Conservation (phyloP, 2,113 vertebrate species). For the Ceyx cyanopectus region DNA sequence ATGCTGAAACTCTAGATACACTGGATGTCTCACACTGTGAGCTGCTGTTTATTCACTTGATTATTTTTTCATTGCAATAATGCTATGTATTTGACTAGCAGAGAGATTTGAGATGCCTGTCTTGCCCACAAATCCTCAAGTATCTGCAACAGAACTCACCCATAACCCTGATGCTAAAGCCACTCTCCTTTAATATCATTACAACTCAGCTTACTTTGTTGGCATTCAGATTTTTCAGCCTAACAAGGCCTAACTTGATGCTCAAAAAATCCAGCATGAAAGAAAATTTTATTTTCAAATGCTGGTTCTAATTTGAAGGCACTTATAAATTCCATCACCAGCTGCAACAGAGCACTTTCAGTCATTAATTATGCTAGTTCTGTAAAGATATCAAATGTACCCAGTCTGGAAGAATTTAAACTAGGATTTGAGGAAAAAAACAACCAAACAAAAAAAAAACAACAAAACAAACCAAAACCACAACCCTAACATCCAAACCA, state of each 20-base stretch:
- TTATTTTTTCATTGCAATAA: constrained; percentile 52
- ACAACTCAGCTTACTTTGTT: constrained; percentile 24
- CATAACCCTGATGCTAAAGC: constrained; percentile 25
- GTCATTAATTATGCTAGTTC: background rate
- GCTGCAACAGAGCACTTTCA: background rate
- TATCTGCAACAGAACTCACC: constrained; percentile 36
- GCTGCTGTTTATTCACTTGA: constrained; percentile 41
- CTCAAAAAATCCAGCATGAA: background rate
- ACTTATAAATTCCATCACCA: constrained; percentile 18
- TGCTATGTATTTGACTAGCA: constrained; percentile 34
- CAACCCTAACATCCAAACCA: background rate
- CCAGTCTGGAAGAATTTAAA: constrained; percentile 28
- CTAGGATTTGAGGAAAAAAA: background rate
- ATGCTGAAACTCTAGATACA: constrained; percentile 33
- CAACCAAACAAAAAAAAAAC: background rate
- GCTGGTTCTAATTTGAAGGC: constrained; percentile 12
- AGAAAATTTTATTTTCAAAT: constrained; percentile 9
- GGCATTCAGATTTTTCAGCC: constrained; percentile 40
- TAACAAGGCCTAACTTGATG: background rate
- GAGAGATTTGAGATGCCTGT: constrained; percentile 54
- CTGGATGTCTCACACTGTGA: constrained; percentile 13
- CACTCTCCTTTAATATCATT: constrained; percentile 47
- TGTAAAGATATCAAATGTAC: background rate
- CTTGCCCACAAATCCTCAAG: constrained; percentile 11
- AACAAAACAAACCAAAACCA: background rate